These are phyloP conservation scores for Sinohyriopsis cumingii DNA, from an alignment of 2,888 invertebrate species.

Conservation along the genomic window DNA sequence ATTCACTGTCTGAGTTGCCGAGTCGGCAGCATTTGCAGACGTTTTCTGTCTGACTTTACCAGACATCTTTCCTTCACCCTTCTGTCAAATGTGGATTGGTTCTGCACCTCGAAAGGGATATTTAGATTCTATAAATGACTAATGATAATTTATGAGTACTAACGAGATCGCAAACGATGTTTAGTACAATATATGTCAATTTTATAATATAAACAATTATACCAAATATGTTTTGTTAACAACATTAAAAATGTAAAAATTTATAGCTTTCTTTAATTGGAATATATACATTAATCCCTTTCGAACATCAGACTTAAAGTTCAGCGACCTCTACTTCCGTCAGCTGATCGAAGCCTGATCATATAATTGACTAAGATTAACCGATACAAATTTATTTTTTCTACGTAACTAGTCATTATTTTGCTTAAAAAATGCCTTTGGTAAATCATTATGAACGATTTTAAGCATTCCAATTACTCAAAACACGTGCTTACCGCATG, in stretches of 20 bases:
- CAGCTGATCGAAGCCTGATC: constrained; percentile 65
- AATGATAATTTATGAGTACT: too few relatives aligned
- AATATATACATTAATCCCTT: too few relatives aligned
- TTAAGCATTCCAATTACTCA: too few relatives aligned
- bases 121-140: rapidly evolving
- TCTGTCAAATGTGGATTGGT: constrained; percentile 46
- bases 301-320: too few relatives aligned
- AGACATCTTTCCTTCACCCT: constrained; percentile 61
- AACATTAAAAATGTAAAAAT: too few relatives aligned
- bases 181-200: too few relatives aligned
- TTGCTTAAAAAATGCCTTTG: neutral
- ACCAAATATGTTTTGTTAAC: too few relatives aligned
- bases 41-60: constrained; percentile 69
- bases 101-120: too few relatives aligned
- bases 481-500: too few relatives aligned
- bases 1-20: constrained; percentile 72
- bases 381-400: neutral
- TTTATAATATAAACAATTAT: too few relatives aligned
- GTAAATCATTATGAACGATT: neutral
- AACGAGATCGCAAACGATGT: too few relatives aligned
- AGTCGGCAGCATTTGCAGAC: constrained; percentile 70
- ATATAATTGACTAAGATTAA: constrained; percentile 1
- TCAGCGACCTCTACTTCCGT: constrained; percentile 63
- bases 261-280: too few relatives aligned
- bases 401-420: neutral